Base-by-base conservation (phyloP, 1,140 invertebrate genomes). In the Tyrophagus putrescentiae region DNA sequence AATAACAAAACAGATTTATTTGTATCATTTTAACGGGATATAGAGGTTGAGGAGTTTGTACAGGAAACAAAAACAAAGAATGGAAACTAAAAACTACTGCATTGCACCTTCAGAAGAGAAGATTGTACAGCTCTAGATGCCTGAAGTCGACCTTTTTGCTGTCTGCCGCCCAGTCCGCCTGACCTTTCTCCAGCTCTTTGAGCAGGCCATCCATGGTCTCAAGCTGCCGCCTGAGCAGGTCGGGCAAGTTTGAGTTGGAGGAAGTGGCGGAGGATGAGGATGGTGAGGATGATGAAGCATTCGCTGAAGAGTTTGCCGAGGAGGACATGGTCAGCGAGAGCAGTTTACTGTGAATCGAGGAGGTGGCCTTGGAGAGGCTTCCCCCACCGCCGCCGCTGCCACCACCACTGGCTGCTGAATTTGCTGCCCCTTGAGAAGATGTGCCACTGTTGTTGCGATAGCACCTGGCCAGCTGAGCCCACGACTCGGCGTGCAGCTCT, bases 371-470 rank as follows among this genome's bases (percentile, higher is more conserved):
- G 45, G 45, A 48, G 7, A 21, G 18, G 23, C 6, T 21, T 39
- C 21, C 21, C 13, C 13, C 7, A 48, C 7, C 45, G 23, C 31
- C 6, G 7, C 18, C n/a, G n/a, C n/a, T n/a, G n/a, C n/a, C n/a
- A n/a, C n/a, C n/a, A n/a, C n/a, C n/a, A n/a, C n/a, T n/a, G n/a
- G n/a, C n/a, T n/a, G n/a, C n/a, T n/a, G n/a, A n/a, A n/a, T n/a
- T n/a, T n/a, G n/a, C n/a, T n/a, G n/a, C n/a, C n/a, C n/a, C n/a
- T n/a, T n/a, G n/a, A n/a, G n/a, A n/a, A n/a, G n/a, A n/a, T n/a
- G n/a, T n/a, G n/a, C n/a, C n/a, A n/a, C n/a, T n/a, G n/a, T 48
- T 48, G 45, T 21, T 48, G 18, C 45, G 7, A 48, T n/a, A 48
- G 31, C 45, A 48, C 7, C 31, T 18, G 45, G 45, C 31, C 45